Evolutionary conservation across 2,113 vertebrate species (phyloP).

Genomic region (Siniperca knerii): DNA sequence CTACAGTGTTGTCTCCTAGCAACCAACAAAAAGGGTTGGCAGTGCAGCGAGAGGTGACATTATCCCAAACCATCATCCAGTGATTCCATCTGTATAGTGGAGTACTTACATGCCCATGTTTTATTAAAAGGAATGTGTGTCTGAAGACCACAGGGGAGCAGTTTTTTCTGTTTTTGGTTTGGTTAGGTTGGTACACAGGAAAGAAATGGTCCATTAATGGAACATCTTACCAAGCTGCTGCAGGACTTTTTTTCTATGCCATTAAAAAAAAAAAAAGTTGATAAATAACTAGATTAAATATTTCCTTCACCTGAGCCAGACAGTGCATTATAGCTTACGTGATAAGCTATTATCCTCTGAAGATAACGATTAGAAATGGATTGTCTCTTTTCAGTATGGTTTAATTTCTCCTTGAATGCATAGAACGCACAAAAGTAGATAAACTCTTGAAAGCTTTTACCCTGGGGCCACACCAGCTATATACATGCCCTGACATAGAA

Average conservation of each 20-base stretch:
- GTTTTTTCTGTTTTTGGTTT: slow-evolving; percentile 3
- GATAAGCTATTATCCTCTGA: neutral
- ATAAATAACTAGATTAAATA: neutral
- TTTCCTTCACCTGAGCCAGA: neutral
- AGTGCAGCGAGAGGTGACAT: slow-evolving; percentile 68
- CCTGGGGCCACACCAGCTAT: neutral
- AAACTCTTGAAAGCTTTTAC: slow-evolving; percentile 12
- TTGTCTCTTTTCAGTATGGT: neutral
- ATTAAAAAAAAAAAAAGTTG: neutral
- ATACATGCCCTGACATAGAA: slow-evolving; percentile 7
- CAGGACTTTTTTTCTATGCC: neutral
- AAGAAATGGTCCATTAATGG: slow-evolving; percentile 7
- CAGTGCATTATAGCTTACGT: neutral
- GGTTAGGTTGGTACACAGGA: neutral
- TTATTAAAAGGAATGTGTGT: slow-evolving; percentile 5
- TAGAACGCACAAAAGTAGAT: neutral
- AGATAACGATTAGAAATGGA: neutral
- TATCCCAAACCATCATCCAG: slow-evolving; percentile 67
- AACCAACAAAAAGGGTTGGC: slow-evolving; percentile 76
- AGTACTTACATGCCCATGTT: slow-evolving; percentile 16
- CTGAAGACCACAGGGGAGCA: neutral
- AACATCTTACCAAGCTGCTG: slow-evolving; percentile 23
- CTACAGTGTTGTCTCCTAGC: slow-evolving; percentile 81
- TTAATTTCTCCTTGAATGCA: neutral
- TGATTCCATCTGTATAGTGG: slow-evolving; percentile 46